Evolutionary conservation across 2,888 invertebrate genomes (phyloP), one percentile per base, ranked within the genome.

Genomic region (Halictus quadricinctus): DNA sequence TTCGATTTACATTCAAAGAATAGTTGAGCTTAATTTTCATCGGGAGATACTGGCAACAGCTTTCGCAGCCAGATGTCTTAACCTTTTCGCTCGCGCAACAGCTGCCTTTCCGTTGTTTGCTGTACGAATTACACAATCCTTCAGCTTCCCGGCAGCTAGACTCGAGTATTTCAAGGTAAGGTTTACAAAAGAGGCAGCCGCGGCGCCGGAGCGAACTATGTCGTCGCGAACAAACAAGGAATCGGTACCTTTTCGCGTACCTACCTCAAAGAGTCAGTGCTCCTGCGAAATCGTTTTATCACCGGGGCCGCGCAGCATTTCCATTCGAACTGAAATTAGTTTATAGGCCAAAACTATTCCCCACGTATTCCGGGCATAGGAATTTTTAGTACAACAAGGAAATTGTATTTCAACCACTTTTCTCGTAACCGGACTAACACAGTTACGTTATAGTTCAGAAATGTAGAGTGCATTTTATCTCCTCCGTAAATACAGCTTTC

Each of bases 121-220:
- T 46, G 54, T 83, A 66, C 87, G 83, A 85, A 85, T 87, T 87
- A 85, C 85, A 72, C 81, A 69, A 79, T 80, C 86, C 84, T 69
- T 86, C 58, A 70, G 25, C 81, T 46, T 72, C 58, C 79, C 78
- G 12, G 60, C 8, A 60, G 72, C 54, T 54, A 80, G 78, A 87
- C 75, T 54, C 75, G 70, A 43, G 76, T 64, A 41, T 79, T 82
- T 82, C 64, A 41, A 41, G 79, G 48, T 74, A 43, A 75, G 75
- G 77, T 80, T 80, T 83, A 54, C 79, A 41, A 50, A 12, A n/a
- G 72, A 81, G 58, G 50, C n/a, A 81, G 54, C 80, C 58, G 66
- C 12, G 50, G 60, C 69, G 80, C 3, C 5, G 36, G 36, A 1
- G 1, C 29, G 36, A 85, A 79, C 73, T 73, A 74, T 82, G 50